Base-by-base conservation (phyloP, 2,888 invertebrate genomes). In the Volucella bombylans region DNA sequence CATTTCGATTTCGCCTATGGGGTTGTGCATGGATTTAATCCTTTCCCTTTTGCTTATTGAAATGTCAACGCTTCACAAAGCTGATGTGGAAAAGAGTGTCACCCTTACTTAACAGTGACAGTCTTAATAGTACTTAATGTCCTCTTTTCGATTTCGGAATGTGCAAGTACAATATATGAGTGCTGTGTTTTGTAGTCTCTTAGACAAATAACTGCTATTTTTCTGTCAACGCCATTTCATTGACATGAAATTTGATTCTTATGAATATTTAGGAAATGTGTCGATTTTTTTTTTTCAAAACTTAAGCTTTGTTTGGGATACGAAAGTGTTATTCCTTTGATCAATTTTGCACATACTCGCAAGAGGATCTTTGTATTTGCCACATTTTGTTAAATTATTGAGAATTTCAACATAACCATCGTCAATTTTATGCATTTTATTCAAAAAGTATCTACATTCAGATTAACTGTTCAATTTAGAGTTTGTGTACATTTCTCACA, bases 101-200 rank as follows among this genome's bases (percentile, higher is more conserved):
- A 82, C 82, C 82, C 82, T 82, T 79, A 45, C 73, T 62, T 50
- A 69, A 59, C 54, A 69, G 55, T 81, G 85, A 77, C 76, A 59
- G 67, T 67, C 52, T 45, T 80, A 72, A 85, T 85, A 68, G 81
- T 81, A 68, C 85, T 85, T 85, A 81, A 85, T 77, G 85, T 85
- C 85, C 62, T 85, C 81, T 81, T 85, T 31, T 6, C 6, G 31
- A 31, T 31, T 31, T 6, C 6, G 31, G 31, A 71, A 77, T 54
- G 49, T 72, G 31, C 31, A 6, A 80, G 45, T 71, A 61, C 61
- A 49, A 6, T 31, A 31, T 23, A 1, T 23, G 73, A 49, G 45
- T 18, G 39, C 8, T 41, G 45, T 54, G 62, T 39, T 80, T 64
- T 62, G 31, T 61, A 71, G 78, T 64, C 15, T 54, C 54, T 72